Base-by-base conservation (phyloP, 2,888 invertebrate genomes). In the Epinotia demarniana region DNA sequence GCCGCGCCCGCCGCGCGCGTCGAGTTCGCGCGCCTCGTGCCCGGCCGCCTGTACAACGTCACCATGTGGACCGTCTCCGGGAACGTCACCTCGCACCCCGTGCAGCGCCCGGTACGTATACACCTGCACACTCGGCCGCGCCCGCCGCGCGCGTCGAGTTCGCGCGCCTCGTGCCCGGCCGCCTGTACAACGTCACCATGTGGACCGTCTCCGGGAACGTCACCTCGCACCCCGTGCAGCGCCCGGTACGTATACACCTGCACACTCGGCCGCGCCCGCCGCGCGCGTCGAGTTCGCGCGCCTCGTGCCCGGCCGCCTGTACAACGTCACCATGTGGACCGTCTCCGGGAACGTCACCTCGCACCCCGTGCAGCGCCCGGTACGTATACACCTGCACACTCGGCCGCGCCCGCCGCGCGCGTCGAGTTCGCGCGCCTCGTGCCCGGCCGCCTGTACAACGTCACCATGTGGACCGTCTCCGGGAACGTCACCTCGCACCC, bases 311-410 rank as follows among this genome's bases (percentile, higher is more conserved):
- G 98, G 98, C 53, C 96, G 97, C 79, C 95, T 98, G 60, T 98
- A 98, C 93, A 98, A 98, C 92, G 97, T 98, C 79, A 98, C 98
- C 68, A 97, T 98, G 81, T 98, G 98, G 98, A 98, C 98, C 13
- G 97, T 98, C 49, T 97, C 97, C 75, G 96, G 96, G 79, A 96
- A 96, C 84, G 97, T 98, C 58, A 96, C 96, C 78, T 98, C 98
- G 89, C 96, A 97, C 87, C 98, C 98, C 1, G 95, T 98, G 23
- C 64, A 64, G 33, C 18, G 11, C n/a, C 62, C 62, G 43, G 62
- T 62, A 62, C n/a, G 39, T 62, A 12, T 13, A 3, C 13, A 49
- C 12, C 13, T 0, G 3, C n/a, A n/a, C n/a, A n/a, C n/a, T n/a
- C n/a, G n/a, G 96, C 96, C 85, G 95, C 96, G 4, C 96, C 97